Conservation (phyloP, 92 coral and sea anemone genomes). For the Phenganax subtilis region DNA sequence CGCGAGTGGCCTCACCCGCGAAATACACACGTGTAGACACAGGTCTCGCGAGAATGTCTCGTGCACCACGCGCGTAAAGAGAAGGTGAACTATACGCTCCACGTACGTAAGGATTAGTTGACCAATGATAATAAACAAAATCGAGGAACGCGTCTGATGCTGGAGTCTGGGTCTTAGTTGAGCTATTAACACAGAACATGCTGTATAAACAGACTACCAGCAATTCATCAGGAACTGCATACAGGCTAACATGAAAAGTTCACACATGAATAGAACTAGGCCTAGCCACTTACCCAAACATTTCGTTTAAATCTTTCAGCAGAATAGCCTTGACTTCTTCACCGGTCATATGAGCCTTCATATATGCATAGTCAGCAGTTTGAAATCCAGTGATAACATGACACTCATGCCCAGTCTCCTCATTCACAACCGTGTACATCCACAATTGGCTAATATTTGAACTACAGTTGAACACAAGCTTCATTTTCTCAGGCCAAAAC, state of each 20-base stretch:
- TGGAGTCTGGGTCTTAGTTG: constrained; percentile 48
- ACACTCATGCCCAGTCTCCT: constrained; percentile 59
- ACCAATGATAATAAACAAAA: constrained; percentile 83
- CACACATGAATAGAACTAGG: background rate
- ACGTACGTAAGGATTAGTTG: constrained; percentile 78
- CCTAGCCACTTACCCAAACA: constrained; percentile 62
- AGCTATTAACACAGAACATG: constrained; percentile 39
- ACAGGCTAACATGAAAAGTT: too few relatives aligned
- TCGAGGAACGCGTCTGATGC: constrained; percentile 60
- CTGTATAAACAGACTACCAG: too few relatives aligned
- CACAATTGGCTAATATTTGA: constrained; percentile 68
- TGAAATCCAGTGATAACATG: constrained; percentile 80
- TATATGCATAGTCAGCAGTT: constrained; percentile 72
- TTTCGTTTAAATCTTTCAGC: constrained; percentile 69
- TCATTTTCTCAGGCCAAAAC: constrained; percentile 64
- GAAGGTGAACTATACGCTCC: constrained; percentile 93
- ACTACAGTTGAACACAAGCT: constrained; percentile 22
- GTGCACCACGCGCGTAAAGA: constrained; percentile 65
- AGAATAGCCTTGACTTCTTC: constrained; percentile 62
- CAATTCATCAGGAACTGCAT: too few relatives aligned
- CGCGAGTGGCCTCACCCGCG: constrained; percentile 90
- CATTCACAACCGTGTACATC: constrained; percentile 74
- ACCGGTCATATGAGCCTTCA: constrained; percentile 57
- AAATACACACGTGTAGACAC: constrained; percentile 67
- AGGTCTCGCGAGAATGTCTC: constrained; percentile 67